Evolutionary conservation across 2,113 vertebrate genomes (phyloP).

Genomic region (Cnemophilus loriae): DNA sequence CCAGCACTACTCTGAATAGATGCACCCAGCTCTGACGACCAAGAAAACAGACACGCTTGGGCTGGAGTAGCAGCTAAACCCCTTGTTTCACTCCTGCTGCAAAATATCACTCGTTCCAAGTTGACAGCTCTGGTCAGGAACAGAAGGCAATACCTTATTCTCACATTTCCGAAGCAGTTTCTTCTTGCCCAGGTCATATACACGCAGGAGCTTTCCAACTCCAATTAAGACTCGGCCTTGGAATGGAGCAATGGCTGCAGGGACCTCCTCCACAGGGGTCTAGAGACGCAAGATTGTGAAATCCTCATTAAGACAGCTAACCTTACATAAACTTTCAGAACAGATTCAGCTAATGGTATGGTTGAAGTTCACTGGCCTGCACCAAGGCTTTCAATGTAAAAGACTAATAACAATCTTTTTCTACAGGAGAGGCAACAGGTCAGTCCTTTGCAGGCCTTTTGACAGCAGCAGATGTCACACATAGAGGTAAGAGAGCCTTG

Average conservation of each 20-base stretch:
- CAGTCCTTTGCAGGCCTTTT: not conserved
- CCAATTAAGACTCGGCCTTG: constrained; percentile 91
- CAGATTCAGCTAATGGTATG: not conserved
- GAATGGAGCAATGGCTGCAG: constrained; percentile 93
- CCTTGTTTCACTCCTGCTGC: not conserved
- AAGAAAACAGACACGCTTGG: not conserved
- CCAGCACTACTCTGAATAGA: not conserved
- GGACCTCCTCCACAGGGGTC: constrained; percentile 96
- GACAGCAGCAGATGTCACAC: not conserved
- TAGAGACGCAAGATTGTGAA: constrained; percentile 36
- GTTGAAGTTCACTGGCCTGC: not conserved
- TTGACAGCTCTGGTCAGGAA: not conserved
- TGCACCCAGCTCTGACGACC: not conserved
- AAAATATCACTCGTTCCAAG: not conserved
- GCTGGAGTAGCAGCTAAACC: not conserved
- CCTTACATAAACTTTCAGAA: not conserved
- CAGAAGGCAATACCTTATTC: constrained; percentile 83
- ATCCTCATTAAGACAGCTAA: not conserved
- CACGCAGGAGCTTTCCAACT: constrained; percentile 91
- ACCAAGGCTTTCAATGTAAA: not conserved
- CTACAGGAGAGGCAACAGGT: not conserved
- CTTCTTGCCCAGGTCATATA: constrained; percentile 97
- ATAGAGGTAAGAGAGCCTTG: not conserved
- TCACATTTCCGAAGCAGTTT: constrained; percentile 97
- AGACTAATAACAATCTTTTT: not conserved